Percentiles rank a stretch among this genome's conserved stretches.
Conservation (phyloP, 2,113 vertebrate species). For the Campylomormyrus tamandua region DNA sequence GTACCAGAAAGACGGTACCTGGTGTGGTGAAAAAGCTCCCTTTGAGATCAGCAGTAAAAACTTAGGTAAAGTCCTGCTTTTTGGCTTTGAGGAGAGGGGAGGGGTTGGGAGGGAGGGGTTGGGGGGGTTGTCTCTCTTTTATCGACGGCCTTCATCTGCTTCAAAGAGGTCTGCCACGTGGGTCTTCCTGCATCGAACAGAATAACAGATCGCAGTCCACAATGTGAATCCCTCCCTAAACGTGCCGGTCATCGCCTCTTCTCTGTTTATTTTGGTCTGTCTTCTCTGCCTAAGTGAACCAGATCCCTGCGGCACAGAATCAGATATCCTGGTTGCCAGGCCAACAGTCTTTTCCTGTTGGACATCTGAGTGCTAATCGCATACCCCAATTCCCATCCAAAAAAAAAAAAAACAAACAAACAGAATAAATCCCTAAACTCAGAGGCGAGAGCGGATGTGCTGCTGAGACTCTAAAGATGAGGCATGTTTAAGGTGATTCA, state of each 20-base stretch:
- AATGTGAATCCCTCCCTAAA: neutral
- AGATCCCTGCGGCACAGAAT: neutral
- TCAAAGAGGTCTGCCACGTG: neutral
- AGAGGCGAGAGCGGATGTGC: neutral
- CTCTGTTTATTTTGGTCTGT: neutral
- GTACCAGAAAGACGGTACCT: neutral
- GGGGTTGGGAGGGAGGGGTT: neutral
- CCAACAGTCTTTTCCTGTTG: neutral
- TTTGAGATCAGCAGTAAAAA: neutral
- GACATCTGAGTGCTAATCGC: neutral
- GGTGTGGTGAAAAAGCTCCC: neutral
- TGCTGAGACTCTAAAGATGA: neutral
- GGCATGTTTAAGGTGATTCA: neutral
- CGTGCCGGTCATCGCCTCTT: neutral
- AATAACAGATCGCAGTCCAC: neutral
- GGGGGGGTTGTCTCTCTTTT: neutral
- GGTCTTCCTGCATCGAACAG: neutral
- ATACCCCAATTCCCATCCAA: neutral
- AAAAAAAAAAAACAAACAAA: neutral
- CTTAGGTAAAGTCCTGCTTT: neutral
- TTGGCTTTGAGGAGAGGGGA: neutral
- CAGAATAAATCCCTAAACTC: neutral
- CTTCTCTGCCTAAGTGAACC: neutral
- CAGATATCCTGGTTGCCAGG: neutral
- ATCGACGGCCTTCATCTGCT: neutral